Conservation (phyloP, 2,888 invertebrate species). For the Megaustenia siamemsis region DNA sequence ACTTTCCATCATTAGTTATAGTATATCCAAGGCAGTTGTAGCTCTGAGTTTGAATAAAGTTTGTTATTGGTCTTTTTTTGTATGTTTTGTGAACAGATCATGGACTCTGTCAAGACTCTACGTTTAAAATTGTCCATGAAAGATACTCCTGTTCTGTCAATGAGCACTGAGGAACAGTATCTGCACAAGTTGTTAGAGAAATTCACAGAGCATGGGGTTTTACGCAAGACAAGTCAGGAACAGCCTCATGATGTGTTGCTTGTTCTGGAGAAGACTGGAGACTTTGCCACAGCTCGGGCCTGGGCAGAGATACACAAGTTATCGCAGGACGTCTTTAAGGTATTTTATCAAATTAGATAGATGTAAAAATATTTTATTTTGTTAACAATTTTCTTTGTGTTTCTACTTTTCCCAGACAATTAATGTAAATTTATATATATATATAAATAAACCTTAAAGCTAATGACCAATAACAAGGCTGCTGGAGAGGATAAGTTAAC, state of each 20-base stretch:
- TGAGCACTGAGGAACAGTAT: slow-evolving; percentile 60
- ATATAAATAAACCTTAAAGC: too few relatives aligned
- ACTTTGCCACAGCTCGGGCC: slow-evolving; percentile 68
- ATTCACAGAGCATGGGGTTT: slow-evolving; percentile 71
- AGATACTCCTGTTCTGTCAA: slow-evolving; percentile 59
- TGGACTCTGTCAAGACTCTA: slow-evolving; percentile 71
- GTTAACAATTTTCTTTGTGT: too few relatives aligned
- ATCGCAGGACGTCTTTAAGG: slow-evolving; percentile 61
- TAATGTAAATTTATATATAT: too few relatives aligned
- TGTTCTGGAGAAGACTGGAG: slow-evolving; percentile 69
- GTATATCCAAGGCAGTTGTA: too few relatives aligned
- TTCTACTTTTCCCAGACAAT: too few relatives aligned
- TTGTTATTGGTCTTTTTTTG: neutral
- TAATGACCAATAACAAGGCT: too few relatives aligned
- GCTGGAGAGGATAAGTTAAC: too few relatives aligned
- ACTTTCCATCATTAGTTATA: too few relatives aligned
- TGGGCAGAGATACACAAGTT: slow-evolving; percentile 71
- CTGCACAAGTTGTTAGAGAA: slow-evolving; percentile 59
- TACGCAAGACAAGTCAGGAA: slow-evolving; percentile 61
- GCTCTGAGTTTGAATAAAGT: too few relatives aligned
- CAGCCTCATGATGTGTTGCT: slow-evolving; percentile 68
- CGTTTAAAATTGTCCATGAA: slow-evolving; percentile 67
- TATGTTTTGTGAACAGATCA: slow-evolving; percentile 64
- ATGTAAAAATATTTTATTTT: too few relatives aligned
- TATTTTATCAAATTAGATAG: slow-evolving; percentile 45